These are phyloP conservation scores for Orthosia cruda DNA, from an alignment of 2,888 invertebrate genomes.

Conservation along the genomic window DNA sequence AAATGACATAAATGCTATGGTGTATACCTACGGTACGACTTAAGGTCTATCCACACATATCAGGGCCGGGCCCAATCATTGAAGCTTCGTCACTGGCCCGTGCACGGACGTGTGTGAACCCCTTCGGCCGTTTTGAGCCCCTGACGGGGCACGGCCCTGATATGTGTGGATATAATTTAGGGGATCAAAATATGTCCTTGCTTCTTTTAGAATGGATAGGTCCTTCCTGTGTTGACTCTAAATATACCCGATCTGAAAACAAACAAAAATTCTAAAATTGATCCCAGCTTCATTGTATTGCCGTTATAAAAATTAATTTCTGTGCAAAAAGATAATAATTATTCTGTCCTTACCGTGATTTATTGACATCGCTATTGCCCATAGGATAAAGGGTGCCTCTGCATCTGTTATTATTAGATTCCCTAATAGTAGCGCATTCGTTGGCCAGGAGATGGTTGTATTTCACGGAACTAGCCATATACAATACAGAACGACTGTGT, in stretches of 20 bases:
- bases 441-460: conserved; percentile 78
- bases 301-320: neutral
- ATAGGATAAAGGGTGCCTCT: conserved; percentile 41
- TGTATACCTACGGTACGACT: no score
- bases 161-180: no score
- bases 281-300: neutral
- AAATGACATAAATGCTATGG: no score
- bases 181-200: no score
- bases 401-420: conserved; percentile 76
- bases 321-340: no score
- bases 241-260: conserved; percentile 59
- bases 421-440: conserved; percentile 73
- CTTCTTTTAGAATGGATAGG: conserved; percentile 42
- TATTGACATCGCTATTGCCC: conserved; percentile 57
- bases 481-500: conserved; percentile 79
- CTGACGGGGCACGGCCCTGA: no score
- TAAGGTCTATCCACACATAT: no score
- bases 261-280: neutral
- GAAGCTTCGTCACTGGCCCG: no score
- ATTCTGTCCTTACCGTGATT: conserved; percentile 42
- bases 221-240: no score
- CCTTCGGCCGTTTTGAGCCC: no score
- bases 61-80: no score
- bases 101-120: no score
- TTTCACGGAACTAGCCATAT: conserved; percentile 80